Evolutionary conservation across 1,140 invertebrate genomes (phyloP).

Genomic region (Parapsyche elsis): DNA sequence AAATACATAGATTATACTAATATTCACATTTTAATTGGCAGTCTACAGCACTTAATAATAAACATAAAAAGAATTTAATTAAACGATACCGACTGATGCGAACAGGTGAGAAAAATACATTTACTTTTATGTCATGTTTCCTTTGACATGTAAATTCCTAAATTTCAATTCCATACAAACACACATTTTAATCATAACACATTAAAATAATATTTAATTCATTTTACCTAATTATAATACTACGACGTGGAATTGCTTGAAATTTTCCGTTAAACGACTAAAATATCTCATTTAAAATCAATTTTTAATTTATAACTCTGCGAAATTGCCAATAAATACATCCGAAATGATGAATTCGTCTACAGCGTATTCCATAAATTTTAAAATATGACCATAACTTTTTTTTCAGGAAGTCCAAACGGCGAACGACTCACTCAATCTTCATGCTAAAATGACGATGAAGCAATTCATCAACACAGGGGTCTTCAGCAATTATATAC

Average conservation of each 20-base stretch:
- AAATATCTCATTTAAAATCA: no score
- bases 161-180: background rate
- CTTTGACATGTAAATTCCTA: background rate
- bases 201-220: no score
- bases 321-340: background rate
- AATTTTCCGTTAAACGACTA: background rate
- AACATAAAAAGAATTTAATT: no score
- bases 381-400: background rate
- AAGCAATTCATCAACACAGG: constrained; percentile 45
- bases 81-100: no score
- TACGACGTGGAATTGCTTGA: no score
- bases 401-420: constrained; percentile 15
- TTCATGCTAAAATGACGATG: constrained; percentile 39
- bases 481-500: constrained; percentile 35
- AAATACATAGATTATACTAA: no score
- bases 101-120: no score
- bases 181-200: background rate
- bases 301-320: constrained; percentile 2
- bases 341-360: constrained; percentile 5
- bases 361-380: background rate
- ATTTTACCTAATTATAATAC: no score
- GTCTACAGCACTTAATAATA: no score
- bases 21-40: no score
- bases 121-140: background rate
- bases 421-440: background rate